Conservation (phyloP, 2,113 vertebrate species). For the Deroptyus accipitrinus region DNA sequence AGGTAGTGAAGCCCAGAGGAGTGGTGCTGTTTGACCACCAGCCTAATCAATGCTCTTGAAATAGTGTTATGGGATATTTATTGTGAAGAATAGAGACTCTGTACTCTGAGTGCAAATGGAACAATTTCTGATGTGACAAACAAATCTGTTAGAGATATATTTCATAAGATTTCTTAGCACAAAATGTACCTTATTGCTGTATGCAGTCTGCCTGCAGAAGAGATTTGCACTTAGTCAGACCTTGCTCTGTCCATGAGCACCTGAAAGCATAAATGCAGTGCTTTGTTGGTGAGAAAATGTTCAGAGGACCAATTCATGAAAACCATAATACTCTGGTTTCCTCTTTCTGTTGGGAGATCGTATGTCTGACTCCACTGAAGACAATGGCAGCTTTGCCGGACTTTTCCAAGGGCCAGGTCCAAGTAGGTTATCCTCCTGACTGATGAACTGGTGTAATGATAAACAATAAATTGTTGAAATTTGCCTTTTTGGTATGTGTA, state of each 20-base stretch:
- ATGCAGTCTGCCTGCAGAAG: not conserved
- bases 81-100: not conserved
- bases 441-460: not conserved
- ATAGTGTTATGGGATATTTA: not conserved
- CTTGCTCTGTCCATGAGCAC: not conserved
- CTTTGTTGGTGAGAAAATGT: not conserved
- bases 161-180: not conserved
- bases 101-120: not conserved
- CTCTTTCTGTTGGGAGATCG: not conserved
- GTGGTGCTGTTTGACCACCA: not conserved
- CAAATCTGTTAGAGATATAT: not conserved
- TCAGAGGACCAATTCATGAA: not conserved
- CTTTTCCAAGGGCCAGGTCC: rapidly evolving
- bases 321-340: not conserved
- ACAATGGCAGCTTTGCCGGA: not conserved
- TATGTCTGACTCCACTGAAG: not conserved
- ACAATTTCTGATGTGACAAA: not conserved
- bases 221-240: not conserved
- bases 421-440: not conserved
- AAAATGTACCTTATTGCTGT: not conserved
- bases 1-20: not conserved
- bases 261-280: not conserved
- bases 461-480: not conserved
- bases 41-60: not conserved
- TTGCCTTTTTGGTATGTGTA: not conserved